Evolutionary conservation across 2,888 invertebrate species (phyloP), one percentile per base, ranked within the genome.

Genomic region (Girardia tigrina): DNA sequence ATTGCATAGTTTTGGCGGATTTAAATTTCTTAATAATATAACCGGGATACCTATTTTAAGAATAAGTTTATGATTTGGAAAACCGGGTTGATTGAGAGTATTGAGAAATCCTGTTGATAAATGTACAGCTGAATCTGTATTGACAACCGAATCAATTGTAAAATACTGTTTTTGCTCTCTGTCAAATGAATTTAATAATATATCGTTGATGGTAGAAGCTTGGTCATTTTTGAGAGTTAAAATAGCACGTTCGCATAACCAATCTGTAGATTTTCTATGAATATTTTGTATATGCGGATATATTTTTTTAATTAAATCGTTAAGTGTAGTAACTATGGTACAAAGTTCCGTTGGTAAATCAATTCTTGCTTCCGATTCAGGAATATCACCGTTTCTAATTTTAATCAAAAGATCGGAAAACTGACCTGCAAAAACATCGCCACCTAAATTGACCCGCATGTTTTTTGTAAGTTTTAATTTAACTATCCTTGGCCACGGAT

Each of bases 231-330:
- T 79, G 12, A 79, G 72, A 2, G 78, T 77, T 28, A 80, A 70
- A 76, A 80, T 80, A 71, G 78, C 77, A 73, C 78, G 27, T 42
- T 78, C 77, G 70, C 73, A 29, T 28, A 80, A 70, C 79, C 76
- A 75, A 76, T 77, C 71, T 6, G 8, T 6, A n/a, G n/a, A n/a
- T n/a, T n/a, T n/a, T n/a, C n/a, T n/a, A n/a, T n/a, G n/a, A n/a
- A n/a, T n/a, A n/a, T n/a, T n/a, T n/a, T n/a, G n/a, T n/a, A n/a
- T n/a, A n/a, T n/a, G n/a, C n/a, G n/a, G n/a, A n/a, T n/a, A n/a
- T n/a, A n/a, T n/a, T n/a, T n/a, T n/a, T n/a, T n/a, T n/a, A n/a
- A n/a, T n/a, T n/a, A n/a, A n/a, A n/a, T n/a, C n/a, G n/a, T n/a
- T n/a, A n/a, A n/a, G n/a, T n/a, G n/a, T n/a, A n/a, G n/a, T n/a